Percentiles rank a stretch among this genome's conserved stretches.
These are phyloP conservation scores for Halcyon senegalensis DNA, from an alignment of 2,113 vertebrate species.

Conservation along the genomic window DNA sequence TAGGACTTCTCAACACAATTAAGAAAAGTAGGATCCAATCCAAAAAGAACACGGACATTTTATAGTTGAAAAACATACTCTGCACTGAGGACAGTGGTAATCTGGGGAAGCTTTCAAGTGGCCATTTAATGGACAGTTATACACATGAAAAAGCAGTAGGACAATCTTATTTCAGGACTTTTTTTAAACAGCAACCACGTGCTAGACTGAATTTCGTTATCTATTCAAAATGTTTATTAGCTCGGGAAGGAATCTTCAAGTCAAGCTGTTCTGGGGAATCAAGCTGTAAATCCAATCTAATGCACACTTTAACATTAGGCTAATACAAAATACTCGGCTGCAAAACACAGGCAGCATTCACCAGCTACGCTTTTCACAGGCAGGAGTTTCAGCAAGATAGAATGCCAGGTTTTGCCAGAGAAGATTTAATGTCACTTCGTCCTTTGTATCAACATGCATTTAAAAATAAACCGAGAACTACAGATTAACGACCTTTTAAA, in stretches of 20 bases:
- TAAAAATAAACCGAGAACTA: not conserved
- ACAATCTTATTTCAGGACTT: not conserved
- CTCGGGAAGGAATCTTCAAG: not conserved
- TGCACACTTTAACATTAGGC: not conserved
- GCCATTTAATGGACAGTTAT: not conserved
- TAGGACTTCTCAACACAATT: slow-evolving; percentile 29
- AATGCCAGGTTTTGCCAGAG: not conserved
- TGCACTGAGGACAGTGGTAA: not conserved
- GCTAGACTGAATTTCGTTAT: not conserved
- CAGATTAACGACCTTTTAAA: not conserved
- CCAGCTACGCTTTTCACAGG: not conserved
- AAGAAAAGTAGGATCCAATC: not conserved
- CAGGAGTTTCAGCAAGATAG: not conserved
- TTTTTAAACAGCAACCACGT: not conserved
- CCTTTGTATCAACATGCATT: not conserved
- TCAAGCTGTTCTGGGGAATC: not conserved
- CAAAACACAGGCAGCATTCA: not conserved
- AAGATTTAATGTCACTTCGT: not conserved
- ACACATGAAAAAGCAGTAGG: not conserved
- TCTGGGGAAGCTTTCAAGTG: not conserved
- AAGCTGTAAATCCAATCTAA: not conserved
- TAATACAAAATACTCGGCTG: not conserved
- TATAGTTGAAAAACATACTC: not conserved
- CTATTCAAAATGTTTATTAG: not conserved
- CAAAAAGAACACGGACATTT: slow-evolving; percentile 9